A percentile compares a stretch with the other conserved stretches of the same genome.
phyloP scores from a whole-genome alignment of 1,140 invertebrate genomes.

The Pachypsylla venusta region DNA sequence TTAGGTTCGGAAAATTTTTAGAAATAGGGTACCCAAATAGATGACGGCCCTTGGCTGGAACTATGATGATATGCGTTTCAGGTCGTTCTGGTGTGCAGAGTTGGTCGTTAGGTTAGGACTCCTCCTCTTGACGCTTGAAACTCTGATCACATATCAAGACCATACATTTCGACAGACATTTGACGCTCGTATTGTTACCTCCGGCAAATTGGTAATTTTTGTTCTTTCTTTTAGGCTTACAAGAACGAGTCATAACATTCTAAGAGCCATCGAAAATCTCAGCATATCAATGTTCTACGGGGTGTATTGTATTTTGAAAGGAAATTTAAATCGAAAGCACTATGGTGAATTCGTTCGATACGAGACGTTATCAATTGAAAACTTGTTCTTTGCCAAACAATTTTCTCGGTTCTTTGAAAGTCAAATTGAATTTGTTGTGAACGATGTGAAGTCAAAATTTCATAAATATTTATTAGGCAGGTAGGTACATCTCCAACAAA shows the following conservation, averaged over 20 bases:
- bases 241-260: background rate
- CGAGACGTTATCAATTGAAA: background rate
- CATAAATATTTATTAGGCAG: background rate
- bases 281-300: conserved; percentile 8
- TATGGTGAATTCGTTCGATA: background rate
- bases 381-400: background rate
- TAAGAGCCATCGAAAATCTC: conserved; percentile 1
- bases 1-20: too few species aligned
- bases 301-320: background rate
- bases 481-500: too few species aligned
- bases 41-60: too few species aligned
- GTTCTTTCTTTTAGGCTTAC: background rate
- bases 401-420: background rate
- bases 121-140: too few species aligned
- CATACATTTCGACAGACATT: too few species aligned
- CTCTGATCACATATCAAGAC: too few species aligned
- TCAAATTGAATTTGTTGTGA: background rate
- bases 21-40: too few species aligned
- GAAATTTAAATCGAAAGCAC: background rate
- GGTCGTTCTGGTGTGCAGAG: too few species aligned
- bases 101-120: too few species aligned
- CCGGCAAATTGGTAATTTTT: too few species aligned
- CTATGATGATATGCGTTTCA: too few species aligned
- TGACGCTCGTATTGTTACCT: too few species aligned
- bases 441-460: background rate